These are phyloP conservation scores for Brachionichthys hirsutus DNA, from an alignment of 2,113 vertebrate species.

Conservation along the genomic window DNA sequence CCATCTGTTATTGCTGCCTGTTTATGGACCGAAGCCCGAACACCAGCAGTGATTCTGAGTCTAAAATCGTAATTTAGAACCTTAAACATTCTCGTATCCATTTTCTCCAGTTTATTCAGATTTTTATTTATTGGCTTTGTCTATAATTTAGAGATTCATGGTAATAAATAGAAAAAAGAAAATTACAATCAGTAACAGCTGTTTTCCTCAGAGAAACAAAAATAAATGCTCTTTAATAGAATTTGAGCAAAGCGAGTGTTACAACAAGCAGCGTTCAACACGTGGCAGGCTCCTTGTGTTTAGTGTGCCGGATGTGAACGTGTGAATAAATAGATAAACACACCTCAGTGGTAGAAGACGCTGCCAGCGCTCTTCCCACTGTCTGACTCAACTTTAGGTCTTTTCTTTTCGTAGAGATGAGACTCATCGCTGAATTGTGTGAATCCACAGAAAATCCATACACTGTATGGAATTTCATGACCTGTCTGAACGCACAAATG, in stretches of 20 bases:
- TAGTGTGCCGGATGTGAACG: background rate
- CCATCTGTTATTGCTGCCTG: conserved; percentile 56
- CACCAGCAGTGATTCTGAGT: conserved; percentile 43
- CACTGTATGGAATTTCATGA: conserved; percentile 78
- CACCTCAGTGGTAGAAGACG: background rate
- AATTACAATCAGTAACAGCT: too few relatives aligned
- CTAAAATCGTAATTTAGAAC: too few relatives aligned
- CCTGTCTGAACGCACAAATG: conserved; percentile 85
- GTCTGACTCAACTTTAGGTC: too few relatives aligned
- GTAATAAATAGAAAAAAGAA: too few relatives aligned
- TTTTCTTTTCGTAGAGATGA: conserved; percentile 10
- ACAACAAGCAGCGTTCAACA: background rate
- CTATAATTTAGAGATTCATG: too few relatives aligned
- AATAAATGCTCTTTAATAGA: background rate
- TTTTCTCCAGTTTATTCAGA: too few relatives aligned
- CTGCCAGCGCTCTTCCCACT: background rate
- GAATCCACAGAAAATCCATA: conserved; percentile 89
- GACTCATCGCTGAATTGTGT: conserved; percentile 77
- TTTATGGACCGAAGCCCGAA: conserved; percentile 59
- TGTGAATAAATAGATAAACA: background rate
- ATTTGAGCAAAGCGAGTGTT: background rate
- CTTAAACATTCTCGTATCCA: too few relatives aligned
- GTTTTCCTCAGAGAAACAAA: background rate
- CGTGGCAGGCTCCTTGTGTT: background rate
- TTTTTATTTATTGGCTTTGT: too few relatives aligned